These are phyloP conservation scores for Malacoraja senta DNA, from an alignment of 2,797 vertebrate genomes.

Conservation along the genomic window DNA sequence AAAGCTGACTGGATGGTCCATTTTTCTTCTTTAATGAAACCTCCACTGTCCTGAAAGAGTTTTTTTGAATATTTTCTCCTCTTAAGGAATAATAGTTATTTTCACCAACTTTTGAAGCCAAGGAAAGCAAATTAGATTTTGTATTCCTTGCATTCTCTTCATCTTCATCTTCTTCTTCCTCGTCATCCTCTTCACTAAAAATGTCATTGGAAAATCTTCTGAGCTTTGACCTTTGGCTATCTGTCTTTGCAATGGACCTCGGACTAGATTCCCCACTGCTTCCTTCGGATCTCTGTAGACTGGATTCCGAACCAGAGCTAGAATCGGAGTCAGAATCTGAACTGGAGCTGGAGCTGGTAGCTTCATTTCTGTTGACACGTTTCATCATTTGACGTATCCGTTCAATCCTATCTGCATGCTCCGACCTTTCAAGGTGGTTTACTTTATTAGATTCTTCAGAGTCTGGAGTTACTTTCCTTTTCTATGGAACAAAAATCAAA, in stretches of 20 bases:
- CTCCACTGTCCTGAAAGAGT: slow-evolving; percentile 33
- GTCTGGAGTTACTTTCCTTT: slow-evolving; percentile 2
- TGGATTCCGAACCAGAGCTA: slow-evolving; percentile 30
- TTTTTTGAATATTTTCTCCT: slow-evolving; percentile 29
- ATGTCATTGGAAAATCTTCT: slow-evolving; percentile 32
- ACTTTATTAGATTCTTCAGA: slow-evolving; percentile 30
- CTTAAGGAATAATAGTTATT: slow-evolving; percentile 33
- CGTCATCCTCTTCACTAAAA: slow-evolving; percentile 36
- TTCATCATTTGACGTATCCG: slow-evolving; percentile 36
- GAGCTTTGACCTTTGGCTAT: slow-evolving; percentile 36
- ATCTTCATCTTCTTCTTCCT: slow-evolving; percentile 27
- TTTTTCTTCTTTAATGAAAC: slow-evolving; percentile 33
- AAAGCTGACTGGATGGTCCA: slow-evolving; percentile 24
- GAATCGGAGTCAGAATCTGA: slow-evolving; percentile 30
- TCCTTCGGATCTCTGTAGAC: slow-evolving; percentile 24
- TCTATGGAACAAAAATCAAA: slow-evolving; percentile 9
- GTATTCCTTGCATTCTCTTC: slow-evolving; percentile 8
- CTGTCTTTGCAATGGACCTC: slow-evolving; percentile 23
- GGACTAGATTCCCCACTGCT: slow-evolving; percentile 30
- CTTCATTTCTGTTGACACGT: slow-evolving; percentile 35
- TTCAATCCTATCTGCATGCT: slow-evolving; percentile 33
- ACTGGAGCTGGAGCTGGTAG: slow-evolving; percentile 26
- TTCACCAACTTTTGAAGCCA: slow-evolving; percentile 13
- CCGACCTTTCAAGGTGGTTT: slow-evolving; percentile 31
- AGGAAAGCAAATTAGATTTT: slow-evolving; percentile 13